A percentile compares a stretch with the other conserved stretches of the same genome.
phyloP scores from a whole-genome alignment of 2,113 vertebrate genomes.

The Dolichotis patagonum region DNA sequence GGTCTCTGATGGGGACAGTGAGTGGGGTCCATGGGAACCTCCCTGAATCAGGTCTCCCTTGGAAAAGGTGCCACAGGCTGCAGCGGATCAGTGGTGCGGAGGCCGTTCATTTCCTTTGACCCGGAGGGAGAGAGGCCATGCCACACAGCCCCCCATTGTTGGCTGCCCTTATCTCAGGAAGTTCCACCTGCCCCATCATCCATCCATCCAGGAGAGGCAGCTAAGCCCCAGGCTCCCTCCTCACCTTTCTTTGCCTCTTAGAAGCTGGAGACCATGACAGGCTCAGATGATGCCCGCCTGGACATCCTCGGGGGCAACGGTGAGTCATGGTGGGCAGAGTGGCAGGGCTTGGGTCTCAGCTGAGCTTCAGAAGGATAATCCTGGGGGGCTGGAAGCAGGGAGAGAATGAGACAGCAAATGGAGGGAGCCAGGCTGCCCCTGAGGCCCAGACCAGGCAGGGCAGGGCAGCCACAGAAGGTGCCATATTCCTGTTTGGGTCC shows the following conservation, averaged over 20 bases:
- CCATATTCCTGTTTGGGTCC: neutral
- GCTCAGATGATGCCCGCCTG: neutral
- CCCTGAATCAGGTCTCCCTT: neutral
- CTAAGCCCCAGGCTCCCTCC: neutral
- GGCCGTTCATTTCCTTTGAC: slow-evolving; percentile 77
- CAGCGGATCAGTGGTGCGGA: slow-evolving; percentile 74
- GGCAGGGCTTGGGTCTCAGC: neutral
- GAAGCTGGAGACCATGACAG: neutral
- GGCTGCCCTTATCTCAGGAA: slow-evolving; percentile 77
- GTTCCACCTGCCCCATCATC: slow-evolving; percentile 61
- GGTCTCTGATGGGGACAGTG: neutral
- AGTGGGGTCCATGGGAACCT: neutral
- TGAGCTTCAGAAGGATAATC: neutral
- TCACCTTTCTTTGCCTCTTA: slow-evolving; percentile 55
- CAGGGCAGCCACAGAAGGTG: neutral
- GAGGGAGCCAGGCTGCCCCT: neutral
- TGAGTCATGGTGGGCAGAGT: no score
- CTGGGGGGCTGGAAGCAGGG: neutral
- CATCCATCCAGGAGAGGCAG: slow-evolving; percentile 59
- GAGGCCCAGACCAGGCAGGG: no score
- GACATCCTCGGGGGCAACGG: neutral
- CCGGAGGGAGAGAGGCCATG: neutral
- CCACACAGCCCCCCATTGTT: slow-evolving; percentile 71
- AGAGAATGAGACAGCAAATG: neutral
- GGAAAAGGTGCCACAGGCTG: slow-evolving; percentile 10